Base-by-base conservation (phyloP, 2,888 invertebrate genomes). In the Sericinus montela region DNA sequence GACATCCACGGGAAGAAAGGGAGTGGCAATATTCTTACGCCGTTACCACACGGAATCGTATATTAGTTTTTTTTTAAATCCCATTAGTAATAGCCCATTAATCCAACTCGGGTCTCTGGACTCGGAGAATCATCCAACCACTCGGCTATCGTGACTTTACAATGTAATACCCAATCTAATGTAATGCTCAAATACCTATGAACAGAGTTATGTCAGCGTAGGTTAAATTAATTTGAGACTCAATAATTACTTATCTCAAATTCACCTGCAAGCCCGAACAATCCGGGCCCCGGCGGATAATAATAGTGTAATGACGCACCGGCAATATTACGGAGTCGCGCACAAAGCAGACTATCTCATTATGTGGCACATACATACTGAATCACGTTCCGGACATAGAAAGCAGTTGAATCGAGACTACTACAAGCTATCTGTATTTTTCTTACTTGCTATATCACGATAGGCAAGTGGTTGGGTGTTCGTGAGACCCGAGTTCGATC, bases 341-440 rank as follows among this genome's bases (percentile, higher is more conserved):
- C 43, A 53, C 58, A 56, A 55, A 58, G 56, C 62, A 53, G 40
- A 59, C 59, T 60, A 62, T 80, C 79, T 80, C 79, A 83, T 83
- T 79, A 80, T 82, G 72, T 75, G 52, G 52, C 54, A 48, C 58
- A 53, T 60, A 71, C 69, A 74, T 76, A 80, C 78, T 81, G 79
- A 72, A 82, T 82, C 77, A 80, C 57, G 60, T 51, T 9, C 19
- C 46, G 64, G 35, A 58, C 61, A 65, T 25, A 7, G 52, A 32
- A 43, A 45, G 0, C 6, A 3, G 13, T 68, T 52, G 80, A 80
- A 72, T 50, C 38, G 25, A n/a, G 11, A n/a, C n/a, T n/a, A n/a
- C n/a, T 32, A 4, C 5, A 5, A 19, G 5, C 2, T 19, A 19
- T 19, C 5, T 19, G 2, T 19, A 5, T 3, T 19, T 19, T 19